Evolutionary conservation across 2,113 vertebrate genomes (phyloP), one percentile per base, ranked within the genome.

Genomic region (Elanus axillaris): DNA sequence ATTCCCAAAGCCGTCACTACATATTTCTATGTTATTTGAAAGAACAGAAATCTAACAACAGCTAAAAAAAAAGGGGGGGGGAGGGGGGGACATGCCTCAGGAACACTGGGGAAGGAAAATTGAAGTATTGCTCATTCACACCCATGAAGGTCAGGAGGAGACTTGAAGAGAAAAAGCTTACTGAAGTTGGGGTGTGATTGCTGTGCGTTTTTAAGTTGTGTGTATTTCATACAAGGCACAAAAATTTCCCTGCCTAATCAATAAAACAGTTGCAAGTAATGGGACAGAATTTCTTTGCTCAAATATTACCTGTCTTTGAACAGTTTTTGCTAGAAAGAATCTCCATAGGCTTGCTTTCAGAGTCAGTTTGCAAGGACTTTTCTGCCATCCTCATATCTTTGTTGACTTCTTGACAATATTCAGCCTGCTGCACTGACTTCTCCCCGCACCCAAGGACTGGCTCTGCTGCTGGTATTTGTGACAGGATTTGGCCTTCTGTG

Each of bases 51-150:
- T 26, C 10, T 76, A 85, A 71, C 7, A 75, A 5, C 17, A 85
- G 8, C 20, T 31, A 2, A 20, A 68, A 52, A 53, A 60, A 36
- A 18, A 31, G 5, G 3, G 0, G 3, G 8, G 29, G 5, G n/a
- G n/a, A 31, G 5, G 3, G 0, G 3, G 8, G 29, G 5, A n/a
- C n/a, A n/a, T 2, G n/a, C 27, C 64, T 31, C 22, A 84, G 4
- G 25, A 66, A 32, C 9, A 71, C 4, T 1, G 1, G 7, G 32
- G 26, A 69, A 72, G 20, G 32, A 40, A 89, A 85, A 87, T 38
- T 29, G 29, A 71, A 40, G 2, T 67, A 62, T 66, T 86, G 58
- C 3, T 84, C 34, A 34, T 74, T 86, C n/a, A 88, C 9, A 81
- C 1, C 5, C 29, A 25, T 4, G 10, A 76, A 64, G 7, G 10